Evolutionary conservation across 2,797 vertebrate genomes (phyloP), one percentile per base, ranked within the genome.

Genomic region (Lepidocolaptes lacrymiger): DNA sequence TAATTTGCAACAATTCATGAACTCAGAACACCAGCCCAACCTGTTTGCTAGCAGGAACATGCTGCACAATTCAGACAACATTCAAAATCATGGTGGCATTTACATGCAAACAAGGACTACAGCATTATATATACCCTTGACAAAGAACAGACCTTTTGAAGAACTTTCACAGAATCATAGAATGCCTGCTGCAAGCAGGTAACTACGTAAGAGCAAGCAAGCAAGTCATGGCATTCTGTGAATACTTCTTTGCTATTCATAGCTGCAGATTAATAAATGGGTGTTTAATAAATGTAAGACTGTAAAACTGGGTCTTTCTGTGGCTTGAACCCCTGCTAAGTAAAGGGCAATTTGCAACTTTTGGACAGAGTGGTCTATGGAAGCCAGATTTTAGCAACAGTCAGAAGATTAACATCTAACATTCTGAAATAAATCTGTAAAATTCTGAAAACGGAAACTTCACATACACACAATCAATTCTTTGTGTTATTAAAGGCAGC

Each of bases 201-300:
- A 77, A 69, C 20, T 6, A 74, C 0, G 0, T 12, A 28, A 1
- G 5, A 58, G 18, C 9, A 12, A 71, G 28, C 4, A 4, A 10
- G 10, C 17, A 75, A 82, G n/a, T 16, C 32, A 59, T 0, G 17
- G 43, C 34, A n/a, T 15, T 58, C 39, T 36, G 18, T 39, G 19
- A 83, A 41, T 46, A 62, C 11, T 19, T 72, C 37, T 3, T 15
- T 24, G 44, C 24, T 64, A 28, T 21, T 64, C 39, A 2, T 30
- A 58, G 24, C 16, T 85, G 36, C 2, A 80, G 27, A 26, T 67
- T 71, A 58, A 67, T n/a, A 62, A 76, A 62, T 3, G 4, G 1
- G 10, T 10, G 4, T 54, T 82, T 73, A 69, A 62, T 44, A 85
- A 90, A 76, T 22, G 64, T 5, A 26, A 26, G 14, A 41, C 37